A percentile compares a stretch with the other conserved stretches of the same genome.
phyloP scores from a whole-genome alignment of 2,113 vertebrate genomes.

The Plestiodon gilberti region DNA sequence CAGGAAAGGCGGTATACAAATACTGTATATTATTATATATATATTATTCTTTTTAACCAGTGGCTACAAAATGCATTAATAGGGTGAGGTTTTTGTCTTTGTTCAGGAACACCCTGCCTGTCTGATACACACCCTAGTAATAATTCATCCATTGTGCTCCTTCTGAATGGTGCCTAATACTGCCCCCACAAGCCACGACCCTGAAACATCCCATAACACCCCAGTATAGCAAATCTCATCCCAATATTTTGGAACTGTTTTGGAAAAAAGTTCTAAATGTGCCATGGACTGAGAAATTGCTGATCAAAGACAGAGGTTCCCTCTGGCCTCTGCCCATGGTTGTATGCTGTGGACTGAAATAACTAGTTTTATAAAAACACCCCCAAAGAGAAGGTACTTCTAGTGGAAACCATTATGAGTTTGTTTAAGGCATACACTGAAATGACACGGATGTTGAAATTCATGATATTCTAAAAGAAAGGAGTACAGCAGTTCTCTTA shows the following conservation, averaged over 20 bases:
- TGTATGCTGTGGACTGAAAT: background rate
- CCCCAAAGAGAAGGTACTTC: rapidly evolving
- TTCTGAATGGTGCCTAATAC: background rate
- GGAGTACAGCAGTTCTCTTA: slow-evolving; percentile 44
- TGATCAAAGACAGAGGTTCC: background rate
- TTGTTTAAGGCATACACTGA: slow-evolving; percentile 40
- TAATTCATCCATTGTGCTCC: background rate
- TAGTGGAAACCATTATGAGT: background rate
- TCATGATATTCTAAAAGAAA: background rate
- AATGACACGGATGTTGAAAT: background rate
- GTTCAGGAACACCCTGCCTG: background rate
- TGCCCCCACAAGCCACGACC: too few species aligned
- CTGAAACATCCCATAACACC: background rate
- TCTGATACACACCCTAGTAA: background rate
- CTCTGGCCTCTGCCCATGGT: background rate
- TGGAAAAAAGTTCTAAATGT: background rate
- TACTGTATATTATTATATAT: too few species aligned
- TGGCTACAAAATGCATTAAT: background rate
- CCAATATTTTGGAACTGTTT: background rate
- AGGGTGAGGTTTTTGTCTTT: background rate
- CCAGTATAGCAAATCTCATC: background rate
- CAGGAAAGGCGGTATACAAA: too few species aligned
- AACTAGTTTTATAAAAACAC: background rate
- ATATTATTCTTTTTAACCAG: background rate
- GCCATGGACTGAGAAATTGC: background rate